Conservation (phyloP, 2,888 invertebrate species). For the Halictus quadricinctus region DNA sequence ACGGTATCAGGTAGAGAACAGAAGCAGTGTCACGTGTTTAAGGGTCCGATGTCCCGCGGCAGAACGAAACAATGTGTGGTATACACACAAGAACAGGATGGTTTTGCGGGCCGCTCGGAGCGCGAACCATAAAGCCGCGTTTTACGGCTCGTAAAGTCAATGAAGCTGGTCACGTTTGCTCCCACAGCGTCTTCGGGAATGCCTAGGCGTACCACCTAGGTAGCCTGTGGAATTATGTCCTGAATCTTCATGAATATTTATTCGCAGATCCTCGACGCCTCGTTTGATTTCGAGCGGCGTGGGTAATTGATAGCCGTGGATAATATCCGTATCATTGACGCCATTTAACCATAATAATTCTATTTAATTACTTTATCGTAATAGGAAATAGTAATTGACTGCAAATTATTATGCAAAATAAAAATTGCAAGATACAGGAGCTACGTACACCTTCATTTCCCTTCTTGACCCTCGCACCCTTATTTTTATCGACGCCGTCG, state of each 20-base stretch:
- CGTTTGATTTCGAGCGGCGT: conserved; percentile 30
- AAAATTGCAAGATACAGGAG: no score
- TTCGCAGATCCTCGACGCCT: conserved; percentile 25
- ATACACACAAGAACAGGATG: conserved; percentile 30
- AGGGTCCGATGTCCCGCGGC: conserved; percentile 34
- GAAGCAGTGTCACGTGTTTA: conserved; percentile 55
- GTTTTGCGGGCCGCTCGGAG: conserved; percentile 51
- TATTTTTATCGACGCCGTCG: no score
- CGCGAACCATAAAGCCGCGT: conserved; percentile 78
- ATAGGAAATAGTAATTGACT: no score
- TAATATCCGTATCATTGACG: neutral
- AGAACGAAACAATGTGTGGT: conserved; percentile 49
- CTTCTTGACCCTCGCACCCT: no score
- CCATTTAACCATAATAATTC: neutral
- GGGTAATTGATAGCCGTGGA: neutral
- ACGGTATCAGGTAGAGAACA: conserved; percentile 17
- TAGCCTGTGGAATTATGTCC: conserved; percentile 61
- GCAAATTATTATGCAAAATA: no score
- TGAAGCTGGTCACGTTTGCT: conserved; percentile 80
- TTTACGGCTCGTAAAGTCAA: conserved; percentile 81
- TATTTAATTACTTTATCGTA: neutral
- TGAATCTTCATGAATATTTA: conserved; percentile 66
- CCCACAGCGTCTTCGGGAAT: conserved; percentile 73
- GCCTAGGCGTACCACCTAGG: conserved; percentile 70
- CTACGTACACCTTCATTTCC: no score